A percentile compares a stretch with the other conserved stretches of the same genome.
Conservation (phyloP, 2,113 vertebrate genomes). For the Hydrolagus affinis region DNA sequence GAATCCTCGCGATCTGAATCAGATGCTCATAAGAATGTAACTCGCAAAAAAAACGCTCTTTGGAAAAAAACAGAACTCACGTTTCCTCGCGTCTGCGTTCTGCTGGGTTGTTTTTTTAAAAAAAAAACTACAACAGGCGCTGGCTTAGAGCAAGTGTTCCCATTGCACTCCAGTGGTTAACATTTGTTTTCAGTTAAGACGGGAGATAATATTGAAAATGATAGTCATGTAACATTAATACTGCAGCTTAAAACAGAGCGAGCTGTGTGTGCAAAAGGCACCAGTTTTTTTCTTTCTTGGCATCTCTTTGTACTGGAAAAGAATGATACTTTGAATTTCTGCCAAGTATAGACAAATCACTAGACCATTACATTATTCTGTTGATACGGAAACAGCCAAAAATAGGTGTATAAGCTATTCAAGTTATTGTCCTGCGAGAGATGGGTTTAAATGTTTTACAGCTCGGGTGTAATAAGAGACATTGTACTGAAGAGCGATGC, state of each 20-base stretch:
- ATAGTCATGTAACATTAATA: conserved; percentile 52
- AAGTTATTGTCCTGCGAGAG: conserved; percentile 62
- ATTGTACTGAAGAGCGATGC: conserved; percentile 55
- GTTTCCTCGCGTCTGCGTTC: too few relatives aligned
- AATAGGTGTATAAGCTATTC: conserved; percentile 64
- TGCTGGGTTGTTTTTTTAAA: too few relatives aligned
- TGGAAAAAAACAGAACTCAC: too few relatives aligned
- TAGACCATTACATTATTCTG: conserved; percentile 66
- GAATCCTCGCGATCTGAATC: too few relatives aligned
- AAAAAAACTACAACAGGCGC: too few relatives aligned
- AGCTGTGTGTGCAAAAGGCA: conserved; percentile 51
- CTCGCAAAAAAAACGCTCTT: too few relatives aligned
- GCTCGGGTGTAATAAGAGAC: conserved; percentile 60
- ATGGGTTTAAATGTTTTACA: conserved; percentile 57
- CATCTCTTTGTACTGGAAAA: conserved; percentile 57
- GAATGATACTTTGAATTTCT: conserved; percentile 68
- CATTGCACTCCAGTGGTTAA: too few relatives aligned
- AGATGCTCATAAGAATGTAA: too few relatives aligned
- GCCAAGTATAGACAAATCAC: conserved; percentile 68
- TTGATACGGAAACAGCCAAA: conserved; percentile 71
- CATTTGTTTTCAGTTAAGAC: not conserved
- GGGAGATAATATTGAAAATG: conserved; percentile 44
- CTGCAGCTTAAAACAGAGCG: conserved; percentile 56
- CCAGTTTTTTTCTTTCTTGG: conserved; percentile 45
- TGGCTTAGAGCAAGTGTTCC: too few relatives aligned